Evolutionary conservation across 1,140 invertebrate genomes (phyloP).

Genomic region (Adelges cooleyi): DNA sequence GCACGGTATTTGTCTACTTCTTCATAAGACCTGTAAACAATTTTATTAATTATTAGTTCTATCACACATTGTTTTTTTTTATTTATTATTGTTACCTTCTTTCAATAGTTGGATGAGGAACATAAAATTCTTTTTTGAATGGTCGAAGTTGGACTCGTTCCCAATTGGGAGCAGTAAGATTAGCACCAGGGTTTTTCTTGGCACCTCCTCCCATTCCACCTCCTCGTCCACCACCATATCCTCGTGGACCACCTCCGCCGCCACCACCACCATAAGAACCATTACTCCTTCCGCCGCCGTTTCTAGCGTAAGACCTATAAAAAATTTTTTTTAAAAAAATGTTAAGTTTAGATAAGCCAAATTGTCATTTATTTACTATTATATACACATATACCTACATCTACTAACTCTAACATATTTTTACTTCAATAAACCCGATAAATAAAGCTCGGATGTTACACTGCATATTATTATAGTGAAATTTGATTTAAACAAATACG

Average conservation of each 20-base stretch:
- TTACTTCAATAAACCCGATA: no score
- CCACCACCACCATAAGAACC: constrained; percentile 36
- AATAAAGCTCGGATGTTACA: no score
- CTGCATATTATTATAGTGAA: no score
- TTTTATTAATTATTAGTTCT: not conserved
- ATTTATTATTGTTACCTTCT: constrained; percentile 39
- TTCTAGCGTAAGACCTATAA: constrained; percentile 13
- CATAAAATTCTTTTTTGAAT: constrained; percentile 92
- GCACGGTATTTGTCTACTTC: constrained; percentile 29
- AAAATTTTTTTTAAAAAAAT: no score
- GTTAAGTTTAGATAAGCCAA: no score
- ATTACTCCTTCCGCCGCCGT: constrained; percentile 31
- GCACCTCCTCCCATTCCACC: constrained; percentile 35
- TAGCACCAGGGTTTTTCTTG: constrained; percentile 25
- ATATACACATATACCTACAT: no score
- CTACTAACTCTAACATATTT: no score
- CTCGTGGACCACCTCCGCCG: constrained; percentile 36
- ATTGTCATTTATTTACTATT: no score
- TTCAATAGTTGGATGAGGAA: constrained; percentile 49
- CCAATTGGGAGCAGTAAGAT: constrained; percentile 66
- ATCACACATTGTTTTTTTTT: no score
- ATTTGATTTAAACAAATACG: no score
- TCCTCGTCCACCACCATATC: constrained; percentile 37
- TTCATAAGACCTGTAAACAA: constrained; percentile 27
- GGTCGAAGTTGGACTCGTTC: constrained; percentile 60